Evolutionary conservation across 2,113 vertebrate species (phyloP).

Genomic region (Solea senegalensis): DNA sequence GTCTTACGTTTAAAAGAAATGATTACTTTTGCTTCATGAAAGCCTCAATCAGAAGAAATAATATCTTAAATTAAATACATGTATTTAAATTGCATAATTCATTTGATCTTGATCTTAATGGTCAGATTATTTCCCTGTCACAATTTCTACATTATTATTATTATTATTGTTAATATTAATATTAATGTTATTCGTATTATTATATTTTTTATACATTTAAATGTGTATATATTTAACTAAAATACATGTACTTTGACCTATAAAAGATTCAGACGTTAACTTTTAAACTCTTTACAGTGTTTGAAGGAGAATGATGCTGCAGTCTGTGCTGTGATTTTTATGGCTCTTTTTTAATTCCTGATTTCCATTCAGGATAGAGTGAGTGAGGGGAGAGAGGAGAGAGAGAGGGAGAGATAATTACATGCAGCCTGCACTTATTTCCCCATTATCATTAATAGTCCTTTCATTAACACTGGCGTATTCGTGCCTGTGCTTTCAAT

Average conservation of each 20-base stretch:
- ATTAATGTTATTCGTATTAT: no score
- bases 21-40: background rate
- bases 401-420: slow-evolving; percentile 33
- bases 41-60: background rate
- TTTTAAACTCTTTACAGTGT: background rate
- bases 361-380: slow-evolving; percentile 21
- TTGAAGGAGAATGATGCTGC: background rate
- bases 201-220: background rate
- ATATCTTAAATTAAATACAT: background rate
- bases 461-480: slow-evolving; percentile 38
- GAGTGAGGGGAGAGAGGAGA: background rate
- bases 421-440: slow-evolving; percentile 53
- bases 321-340: slow-evolving; percentile 35
- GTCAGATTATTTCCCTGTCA: no score
- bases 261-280: no score
- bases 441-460: slow-evolving; percentile 51
- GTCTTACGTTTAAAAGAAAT: background rate
- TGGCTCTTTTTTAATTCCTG: slow-evolving; percentile 20
- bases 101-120: no score
- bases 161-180: background rate
- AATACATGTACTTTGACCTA: no score
- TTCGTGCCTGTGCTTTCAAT: slow-evolving; percentile 17
- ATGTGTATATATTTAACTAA: no score
- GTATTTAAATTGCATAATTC: background rate
- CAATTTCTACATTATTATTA: no score